Evolutionary conservation across 1,140 invertebrate species (phyloP), one percentile per base, ranked within the genome.

Genomic region (Acromyrmex echinatior): DNA sequence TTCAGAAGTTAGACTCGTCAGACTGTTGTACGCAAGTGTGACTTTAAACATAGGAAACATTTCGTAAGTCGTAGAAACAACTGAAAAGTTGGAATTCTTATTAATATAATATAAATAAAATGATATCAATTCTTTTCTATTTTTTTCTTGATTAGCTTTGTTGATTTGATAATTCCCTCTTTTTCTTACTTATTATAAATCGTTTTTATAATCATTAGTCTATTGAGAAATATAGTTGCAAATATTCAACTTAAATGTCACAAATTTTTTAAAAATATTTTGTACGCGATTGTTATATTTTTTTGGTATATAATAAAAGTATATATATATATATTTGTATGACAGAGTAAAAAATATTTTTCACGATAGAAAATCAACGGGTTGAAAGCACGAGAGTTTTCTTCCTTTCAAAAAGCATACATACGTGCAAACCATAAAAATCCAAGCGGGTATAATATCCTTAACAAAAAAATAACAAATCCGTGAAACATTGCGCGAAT

Each of bases 301-400:
- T 45, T 60, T 35, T 25, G 3, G 31, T n/a, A 49, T 10, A 28
- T 7, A n/a, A 80, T 35, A 2, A 28, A 56, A 35, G 14, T 35
- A 7, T 35, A 35, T 35, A 35, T 35, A 35, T 25, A 58, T 53
- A 58, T 60, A 74, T 82, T 74, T 25, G 28, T 49, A 18, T 74
- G 53, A 82, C 68, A 62, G 25, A 74, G 68, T 21, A 9, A 82
- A 84, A 84, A 18, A 74, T 62, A 62, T 74, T 63, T 84, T 74
- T 45, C 18, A 25, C 18, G 25, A 39, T 84, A n/a, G 3, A 74
- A 74, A 84, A 84, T 74, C 65, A 51, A 45, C 39, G 80, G 7
- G 5, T 16, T 81, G 53, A 81, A 78, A 81, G 18, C 10, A 35
- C 35, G 39, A 10, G 10, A 49, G 35, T 18, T 84, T 84, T 74